Conservation (phyloP, 37 sponge, comb jelly and placozoan genomes). For the Agelas oroides region DNA sequence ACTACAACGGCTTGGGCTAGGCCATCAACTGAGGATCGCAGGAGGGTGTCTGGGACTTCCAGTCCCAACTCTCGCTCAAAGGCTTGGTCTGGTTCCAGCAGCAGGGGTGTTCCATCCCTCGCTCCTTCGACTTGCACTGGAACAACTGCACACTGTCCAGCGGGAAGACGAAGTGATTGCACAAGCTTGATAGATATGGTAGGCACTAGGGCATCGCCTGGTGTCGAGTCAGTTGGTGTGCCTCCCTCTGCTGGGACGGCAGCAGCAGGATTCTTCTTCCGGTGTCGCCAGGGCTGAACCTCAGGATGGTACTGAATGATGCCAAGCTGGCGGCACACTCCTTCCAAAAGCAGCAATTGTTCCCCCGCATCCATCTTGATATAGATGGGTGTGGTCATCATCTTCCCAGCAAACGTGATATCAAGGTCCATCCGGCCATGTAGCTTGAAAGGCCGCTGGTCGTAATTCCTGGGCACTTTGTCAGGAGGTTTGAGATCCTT, state of each 20-base stretch:
- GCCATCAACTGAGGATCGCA: background rate
- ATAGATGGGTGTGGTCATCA: constrained; percentile 36
- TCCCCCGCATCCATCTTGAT: constrained; percentile 58
- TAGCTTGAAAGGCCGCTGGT: constrained; percentile 20
- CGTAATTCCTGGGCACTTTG: constrained; percentile 16
- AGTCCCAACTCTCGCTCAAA: background rate
- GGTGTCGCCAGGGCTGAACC: constrained; percentile 6
- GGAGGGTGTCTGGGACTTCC: background rate
- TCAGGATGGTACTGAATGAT: constrained; percentile 43
- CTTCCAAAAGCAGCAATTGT: constrained; percentile 49
- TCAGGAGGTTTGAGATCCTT: constrained; percentile 1
- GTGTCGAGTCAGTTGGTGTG: background rate
- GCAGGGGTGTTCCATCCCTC: background rate
- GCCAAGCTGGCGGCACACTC: constrained; percentile 59
- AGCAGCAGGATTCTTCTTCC: too few species aligned
- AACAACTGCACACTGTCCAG: constrained; percentile 2
- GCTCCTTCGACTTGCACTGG: constrained; percentile 22
- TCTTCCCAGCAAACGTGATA: constrained; percentile 17
- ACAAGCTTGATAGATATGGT: constrained; percentile 14
- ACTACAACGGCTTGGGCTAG: background rate
- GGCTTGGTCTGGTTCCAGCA: background rate
- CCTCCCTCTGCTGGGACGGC: too few species aligned
- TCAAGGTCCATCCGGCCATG: constrained; percentile 50
- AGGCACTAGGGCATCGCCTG: too few species aligned
- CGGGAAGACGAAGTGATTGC: background rate